Base-by-base conservation (phyloP, 2,797 vertebrate genomes). In the Cyclura pinguis region DNA sequence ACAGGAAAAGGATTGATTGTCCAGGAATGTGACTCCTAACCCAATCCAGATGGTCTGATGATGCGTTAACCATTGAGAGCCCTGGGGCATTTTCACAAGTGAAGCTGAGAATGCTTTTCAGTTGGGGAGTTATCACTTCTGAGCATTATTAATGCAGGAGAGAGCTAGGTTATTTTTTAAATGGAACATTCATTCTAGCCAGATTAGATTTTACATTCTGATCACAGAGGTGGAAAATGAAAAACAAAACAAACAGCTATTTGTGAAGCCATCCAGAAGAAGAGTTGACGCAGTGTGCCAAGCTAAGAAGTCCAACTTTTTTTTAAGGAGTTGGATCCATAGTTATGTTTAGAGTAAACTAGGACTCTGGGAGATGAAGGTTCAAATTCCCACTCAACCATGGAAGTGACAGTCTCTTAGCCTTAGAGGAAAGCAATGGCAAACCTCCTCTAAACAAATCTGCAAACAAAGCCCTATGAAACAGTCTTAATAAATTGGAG, bases 1-100 rank as follows among this genome's bases (percentile, higher is more conserved):
- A 20, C 67, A 90, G 81, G 67, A 89, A 55, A 72, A 89, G 83
- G 64, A 90, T 92, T 80, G 85, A 92, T 90, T 80, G 38, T 67
- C 67, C 81, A 76, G 47, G 88, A 87, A 85, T 81, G 64, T 85
- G 52, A 52, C 55, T 84, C 42, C 80, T 81, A 88, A 92, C 74
- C 73, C 38, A 89, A 80, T 80, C 80, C 73, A 89, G 85, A 52
- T 86, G 74, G 32, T 87, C 38, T 50, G 59, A 73, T 59, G 35
- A 74, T 74, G 82, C 55, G 42, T 55, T 88, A 87, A 89, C 64
- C 80, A 84, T 57, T 81, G 47, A 77, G 38, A 73, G 64, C 32
- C 55, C 55, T 83, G 27, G 42, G 55, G 87, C 8, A 89, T 84
- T 62, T 91, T 80, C 59, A 88, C 12, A n/a, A 91, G 18, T 64